Evolutionary conservation across 2,113 vertebrate species (phyloP), one percentile per base, ranked within the genome.

Genomic region (Tiliqua scincoides): DNA sequence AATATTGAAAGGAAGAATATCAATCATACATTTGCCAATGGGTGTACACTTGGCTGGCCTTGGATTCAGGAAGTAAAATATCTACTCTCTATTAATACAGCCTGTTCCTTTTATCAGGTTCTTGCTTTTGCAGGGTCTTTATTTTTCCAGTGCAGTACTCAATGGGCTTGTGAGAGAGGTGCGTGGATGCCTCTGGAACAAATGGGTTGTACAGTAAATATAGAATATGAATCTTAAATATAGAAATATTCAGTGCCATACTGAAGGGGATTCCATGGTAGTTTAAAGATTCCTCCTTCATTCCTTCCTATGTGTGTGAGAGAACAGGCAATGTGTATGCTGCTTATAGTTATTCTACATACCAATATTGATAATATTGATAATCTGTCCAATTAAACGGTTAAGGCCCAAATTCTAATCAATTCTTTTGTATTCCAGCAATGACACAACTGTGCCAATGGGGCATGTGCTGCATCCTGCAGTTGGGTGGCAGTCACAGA

Each of bases 1-100:
- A 95, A 85, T 71, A 90, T 43, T 40, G 87, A 75, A 73, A 88
- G 88, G 62, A 0, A 1, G 90, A 79, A 48, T 82, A 85, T 32
- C 75, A 87, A 57, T 87, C 5, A 82, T 61, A 2, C 67, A 81
- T 59, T 71, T 86, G 11, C 9, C 82, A 63, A 68, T 77, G 17
- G 88, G 52, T 6, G 37, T 79, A 43, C 84, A 89, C 65, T 82
- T 37, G 73, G 1, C 40, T 85, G 67, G 82, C 48, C 32, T 43
- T 2, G 82, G 72, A 90, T 93, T 88, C 48, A 7, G 1, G 2
- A 85, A 88, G 72, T 85, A 85, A 90, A 90, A 32, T 5, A 86
- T 73, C 63, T 2, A 84, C 27, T 80, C 48, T 87, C 14, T 78
- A 54, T 83, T 85, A 84, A 79, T 89, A 10, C 1, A 63, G 68